Conservation (phyloP, 2,888 invertebrate species). For the Cancer borealis region DNA sequence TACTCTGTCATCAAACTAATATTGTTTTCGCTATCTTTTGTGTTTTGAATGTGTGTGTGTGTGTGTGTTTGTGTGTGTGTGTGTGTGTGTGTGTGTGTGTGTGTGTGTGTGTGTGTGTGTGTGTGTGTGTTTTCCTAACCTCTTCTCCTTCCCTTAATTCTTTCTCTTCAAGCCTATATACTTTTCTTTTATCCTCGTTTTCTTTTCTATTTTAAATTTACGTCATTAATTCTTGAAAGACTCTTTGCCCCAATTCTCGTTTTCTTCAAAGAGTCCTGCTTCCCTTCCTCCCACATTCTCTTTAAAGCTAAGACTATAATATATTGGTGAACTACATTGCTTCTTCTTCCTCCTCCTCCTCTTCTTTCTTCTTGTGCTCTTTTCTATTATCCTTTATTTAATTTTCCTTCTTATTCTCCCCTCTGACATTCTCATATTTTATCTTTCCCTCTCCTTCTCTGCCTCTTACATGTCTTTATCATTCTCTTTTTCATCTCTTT, state of each 20-base stretch:
- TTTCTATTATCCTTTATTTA: too few species aligned
- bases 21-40: too few species aligned
- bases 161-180: not conserved
- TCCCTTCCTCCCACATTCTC: not conserved
- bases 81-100: not conserved
- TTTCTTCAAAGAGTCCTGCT: not conserved
- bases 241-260: not conserved
- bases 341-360: not conserved
- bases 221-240: not conserved
- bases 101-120: conserved; percentile 20
- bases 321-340: not conserved
- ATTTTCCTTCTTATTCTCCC: too few species aligned
- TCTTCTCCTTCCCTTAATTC: not conserved
- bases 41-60: not conserved
- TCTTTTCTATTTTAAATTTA: not conserved
- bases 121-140: not conserved
- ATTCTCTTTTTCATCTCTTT: too few species aligned
- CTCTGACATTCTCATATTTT: too few species aligned
- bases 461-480: too few species aligned
- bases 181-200: not conserved
- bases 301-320: not conserved
- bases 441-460: too few species aligned
- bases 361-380: not conserved
- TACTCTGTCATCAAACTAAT: too few species aligned
- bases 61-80: not conserved